Evolutionary conservation across 2,888 invertebrate genomes (phyloP).

Genomic region (Leptura quadrifasciata): DNA sequence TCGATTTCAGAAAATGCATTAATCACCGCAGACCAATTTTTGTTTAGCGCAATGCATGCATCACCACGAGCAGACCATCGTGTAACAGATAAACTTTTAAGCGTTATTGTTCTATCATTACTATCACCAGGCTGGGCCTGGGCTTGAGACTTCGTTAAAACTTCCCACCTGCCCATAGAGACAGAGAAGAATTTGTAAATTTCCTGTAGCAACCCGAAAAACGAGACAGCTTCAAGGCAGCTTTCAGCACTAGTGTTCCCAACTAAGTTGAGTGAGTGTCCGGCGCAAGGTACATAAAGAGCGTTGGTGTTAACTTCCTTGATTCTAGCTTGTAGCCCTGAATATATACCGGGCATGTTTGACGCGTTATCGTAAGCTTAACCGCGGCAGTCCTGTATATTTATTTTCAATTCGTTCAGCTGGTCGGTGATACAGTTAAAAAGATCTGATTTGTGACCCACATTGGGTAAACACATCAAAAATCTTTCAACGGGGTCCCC

Average conservation of each 20-base stretch:
- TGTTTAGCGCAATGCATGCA: constrained; percentile 9
- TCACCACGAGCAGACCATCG: constrained; percentile 27
- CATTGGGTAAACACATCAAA: neutral
- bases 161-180: neutral
- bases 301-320: constrained; percentile 58
- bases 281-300: constrained; percentile 60
- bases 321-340: constrained; percentile 61
- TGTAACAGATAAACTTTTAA: constrained; percentile 15
- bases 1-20: constrained; percentile 4
- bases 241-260: constrained; percentile 52
- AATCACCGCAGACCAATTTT: constrained; percentile 1
- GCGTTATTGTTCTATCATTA: constrained; percentile 5
- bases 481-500: constrained; percentile 2
- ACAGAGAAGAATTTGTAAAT: constrained; percentile 56
- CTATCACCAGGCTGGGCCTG: neutral
- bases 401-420: neutral
- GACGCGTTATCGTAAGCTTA: constrained; percentile 63
- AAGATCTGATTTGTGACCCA: neutral
- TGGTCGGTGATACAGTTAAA: neutral
- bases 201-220: constrained; percentile 59
- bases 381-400: constrained; percentile 46
- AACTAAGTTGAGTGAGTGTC: constrained; percentile 62
- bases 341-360: constrained; percentile 55
- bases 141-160: neutral
- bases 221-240: constrained; percentile 55